These are phyloP conservation scores for Cichlasoma orientale DNA, from an alignment of 2,797 vertebrate species.

Conservation along the genomic window DNA sequence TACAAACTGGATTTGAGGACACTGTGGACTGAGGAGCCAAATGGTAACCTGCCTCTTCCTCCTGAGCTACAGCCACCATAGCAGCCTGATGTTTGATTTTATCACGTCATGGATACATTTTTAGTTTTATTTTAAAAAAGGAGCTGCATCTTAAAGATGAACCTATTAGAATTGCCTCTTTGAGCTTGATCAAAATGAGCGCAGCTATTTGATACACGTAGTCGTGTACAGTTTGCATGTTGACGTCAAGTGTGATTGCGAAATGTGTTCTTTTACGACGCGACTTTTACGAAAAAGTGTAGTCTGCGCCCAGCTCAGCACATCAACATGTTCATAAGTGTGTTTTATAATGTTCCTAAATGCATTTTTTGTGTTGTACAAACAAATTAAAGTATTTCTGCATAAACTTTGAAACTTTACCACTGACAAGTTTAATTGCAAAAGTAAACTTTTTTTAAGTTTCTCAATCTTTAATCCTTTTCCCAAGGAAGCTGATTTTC, in stretches of 20 bases:
- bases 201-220: neutral
- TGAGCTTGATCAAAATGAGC: neutral
- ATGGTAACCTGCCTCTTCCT: neutral
- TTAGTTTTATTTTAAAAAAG: neutral
- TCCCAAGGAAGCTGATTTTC: too few relatives aligned
- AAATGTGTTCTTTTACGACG: neutral
- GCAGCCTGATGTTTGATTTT: neutral
- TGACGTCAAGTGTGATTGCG: neutral
- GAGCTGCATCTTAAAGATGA: neutral
- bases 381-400: neutral
- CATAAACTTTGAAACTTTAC: neutral
- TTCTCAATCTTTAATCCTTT: too few relatives aligned
- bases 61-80: neutral
- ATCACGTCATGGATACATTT: neutral
- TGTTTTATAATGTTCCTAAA: too few relatives aligned
- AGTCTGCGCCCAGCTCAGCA: neutral
- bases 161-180: neutral
- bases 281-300: neutral
- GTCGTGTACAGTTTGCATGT: neutral
- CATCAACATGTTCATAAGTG: neutral
- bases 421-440: neutral
- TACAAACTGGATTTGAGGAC: neutral
- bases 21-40: neutral
- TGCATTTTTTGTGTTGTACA: too few relatives aligned
- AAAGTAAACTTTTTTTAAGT: neutral